Conservation (phyloP, 2,797 vertebrate species). For the Anguilla pacifica region DNA sequence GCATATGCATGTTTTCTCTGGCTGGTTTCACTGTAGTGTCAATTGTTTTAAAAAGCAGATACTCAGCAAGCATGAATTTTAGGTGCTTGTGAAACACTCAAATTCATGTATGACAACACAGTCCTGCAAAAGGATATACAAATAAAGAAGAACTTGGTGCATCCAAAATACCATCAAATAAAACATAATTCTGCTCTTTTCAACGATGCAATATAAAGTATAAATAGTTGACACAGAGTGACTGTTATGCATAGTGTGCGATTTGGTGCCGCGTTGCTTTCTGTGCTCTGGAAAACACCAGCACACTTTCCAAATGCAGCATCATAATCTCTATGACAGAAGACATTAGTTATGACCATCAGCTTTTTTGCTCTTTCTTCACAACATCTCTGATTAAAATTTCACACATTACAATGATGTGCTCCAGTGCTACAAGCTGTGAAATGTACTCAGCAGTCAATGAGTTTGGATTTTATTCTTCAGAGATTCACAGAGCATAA, state of each 20-base stretch:
- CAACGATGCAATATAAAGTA: not conserved
- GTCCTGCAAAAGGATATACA: conserved; percentile 75
- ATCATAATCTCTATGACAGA: conserved; percentile 92
- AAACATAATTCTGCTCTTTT: not conserved
- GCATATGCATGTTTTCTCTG: not conserved
- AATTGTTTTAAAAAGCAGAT: conserved; percentile 68
- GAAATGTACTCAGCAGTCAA: conserved; percentile 85
- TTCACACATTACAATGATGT: conserved; percentile 96
- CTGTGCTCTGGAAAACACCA: conserved; percentile 83
- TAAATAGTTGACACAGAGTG: conserved; percentile 66
- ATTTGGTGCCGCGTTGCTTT: conserved; percentile 77
- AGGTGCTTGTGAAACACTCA: conserved; percentile 31
- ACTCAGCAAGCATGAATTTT: conserved; percentile 60
- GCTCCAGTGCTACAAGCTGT: conserved; percentile 88
- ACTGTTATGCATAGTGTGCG: conserved; percentile 73
- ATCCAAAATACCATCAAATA: conserved; percentile 68
- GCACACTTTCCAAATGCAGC: conserved; percentile 81
- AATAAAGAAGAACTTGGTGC: conserved; percentile 75
- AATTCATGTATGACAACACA: conserved; percentile 69
- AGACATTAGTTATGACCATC: conserved; percentile 94
- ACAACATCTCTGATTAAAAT: conserved; percentile 98
- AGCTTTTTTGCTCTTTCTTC: conserved; percentile 90
- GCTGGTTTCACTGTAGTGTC: conserved; percentile 22
- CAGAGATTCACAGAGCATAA: conserved; percentile 73
- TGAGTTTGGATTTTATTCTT: conserved; percentile 83